phyloP scores from a whole-genome alignment of 2,888 invertebrate species.

The Prionchulus punctatus region DNA sequence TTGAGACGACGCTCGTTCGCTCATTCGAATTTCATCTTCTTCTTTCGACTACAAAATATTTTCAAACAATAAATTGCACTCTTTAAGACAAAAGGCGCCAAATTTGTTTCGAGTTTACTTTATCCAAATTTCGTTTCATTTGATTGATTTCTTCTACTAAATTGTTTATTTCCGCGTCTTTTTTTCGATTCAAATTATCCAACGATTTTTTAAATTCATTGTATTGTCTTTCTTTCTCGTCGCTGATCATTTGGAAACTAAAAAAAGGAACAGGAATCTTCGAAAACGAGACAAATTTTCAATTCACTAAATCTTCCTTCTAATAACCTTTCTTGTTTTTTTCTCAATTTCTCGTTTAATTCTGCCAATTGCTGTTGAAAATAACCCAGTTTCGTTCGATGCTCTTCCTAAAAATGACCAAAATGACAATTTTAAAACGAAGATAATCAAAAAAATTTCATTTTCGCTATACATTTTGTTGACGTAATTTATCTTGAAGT shows the following conservation, averaged over 20 bases:
- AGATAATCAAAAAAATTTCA: neutral
- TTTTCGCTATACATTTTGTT: neutral
- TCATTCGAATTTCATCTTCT: too few species aligned
- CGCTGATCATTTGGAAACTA: conserved; percentile 30
- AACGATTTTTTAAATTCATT: conserved; percentile 24
- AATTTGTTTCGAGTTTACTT: neutral
- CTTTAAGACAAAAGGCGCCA: neutral
- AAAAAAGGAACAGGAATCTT: neutral
- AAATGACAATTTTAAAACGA: neutral
- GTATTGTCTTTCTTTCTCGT: conserved; percentile 32
- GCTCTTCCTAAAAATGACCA: conserved; percentile 2
- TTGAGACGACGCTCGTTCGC: conserved; percentile 3
- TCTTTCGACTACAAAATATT: too few species aligned
- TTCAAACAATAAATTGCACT: too few species aligned
- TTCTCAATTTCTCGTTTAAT: conserved; percentile 29
- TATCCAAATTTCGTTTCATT: neutral
- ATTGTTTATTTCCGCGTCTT: conserved; percentile 3
- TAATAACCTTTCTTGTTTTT: conserved; percentile 30
- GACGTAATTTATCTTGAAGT: neutral
- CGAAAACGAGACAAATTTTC: too few species aligned
- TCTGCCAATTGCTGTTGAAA: neutral
- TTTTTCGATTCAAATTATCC: conserved; percentile 5
- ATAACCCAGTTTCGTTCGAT: neutral
- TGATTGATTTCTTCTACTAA: neutral
- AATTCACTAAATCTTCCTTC: neutral